phyloP scores from a whole-genome alignment of 1,140 invertebrate species.

The Diprion similis region DNA sequence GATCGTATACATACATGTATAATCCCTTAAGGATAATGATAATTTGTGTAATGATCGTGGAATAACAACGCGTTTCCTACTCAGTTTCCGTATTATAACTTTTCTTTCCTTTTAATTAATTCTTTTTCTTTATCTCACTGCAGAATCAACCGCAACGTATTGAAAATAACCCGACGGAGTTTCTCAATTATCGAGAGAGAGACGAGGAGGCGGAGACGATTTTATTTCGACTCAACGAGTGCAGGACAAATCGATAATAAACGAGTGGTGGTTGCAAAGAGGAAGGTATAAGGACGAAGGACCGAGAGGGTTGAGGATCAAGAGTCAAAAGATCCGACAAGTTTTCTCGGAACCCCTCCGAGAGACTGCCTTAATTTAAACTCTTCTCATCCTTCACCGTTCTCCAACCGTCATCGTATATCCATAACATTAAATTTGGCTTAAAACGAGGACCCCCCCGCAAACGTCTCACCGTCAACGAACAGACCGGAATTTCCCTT shows the following conservation, averaged over 20 bases:
- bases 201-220: background rate
- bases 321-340: background rate
- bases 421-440: background rate
- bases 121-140: too few species aligned
- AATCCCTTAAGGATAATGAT: too few species aligned
- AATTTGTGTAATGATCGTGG: too few species aligned
- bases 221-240: background rate
- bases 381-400: background rate
- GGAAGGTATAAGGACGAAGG: background rate
- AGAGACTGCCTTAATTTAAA: constrained; percentile 1
- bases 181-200: too few species aligned
- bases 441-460: background rate
- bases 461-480: background rate
- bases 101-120: too few species aligned
- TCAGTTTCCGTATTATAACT: too few species aligned
- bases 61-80: too few species aligned
- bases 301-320: background rate
- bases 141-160: too few species aligned
- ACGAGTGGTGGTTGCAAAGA: too few species aligned
- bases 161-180: too few species aligned
- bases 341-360: background rate
- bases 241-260: background rate
- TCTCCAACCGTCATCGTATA: background rate
- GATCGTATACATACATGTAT: too few species aligned
- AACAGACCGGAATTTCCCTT: background rate